Base-by-base conservation (phyloP, 2,797 vertebrate genomes). In the Megaceryle alcyon region DNA sequence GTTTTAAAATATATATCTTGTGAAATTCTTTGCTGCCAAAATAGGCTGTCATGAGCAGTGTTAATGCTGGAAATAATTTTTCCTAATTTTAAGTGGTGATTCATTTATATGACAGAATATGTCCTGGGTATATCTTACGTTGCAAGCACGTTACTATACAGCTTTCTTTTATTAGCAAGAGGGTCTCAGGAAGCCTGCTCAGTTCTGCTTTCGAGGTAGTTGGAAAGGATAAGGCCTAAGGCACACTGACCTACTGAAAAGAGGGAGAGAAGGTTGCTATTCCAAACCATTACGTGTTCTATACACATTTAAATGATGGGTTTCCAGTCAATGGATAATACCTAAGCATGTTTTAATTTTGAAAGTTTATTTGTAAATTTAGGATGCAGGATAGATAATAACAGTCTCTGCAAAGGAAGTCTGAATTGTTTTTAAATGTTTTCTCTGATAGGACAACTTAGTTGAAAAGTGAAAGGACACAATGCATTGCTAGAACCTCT, bases 1-100 rank as follows among this genome's bases (percentile, higher is more conserved):
- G 77, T 57, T 95, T 95, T 94, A 66, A 91, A 85, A 91, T 72
- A 93, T 44, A 26, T 82, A 68, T 78, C 46, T 72, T 88, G n/a
- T 33, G 60, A 22, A 20, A 2, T 82, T 76, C 75, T 93, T 68
- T 48, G 2, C 86, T 95, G 88, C 71, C 54, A 91, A 86, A 94
- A 92, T 71, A 83, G 53, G 78, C 54, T 88, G 35, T 66, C 85
- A 72, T 37, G 41, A 92, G 51, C 35, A 79, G 44, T 63, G 43
- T 56, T 96, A 91, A 87, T 70, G 53, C 28, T 73, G 59, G 35
- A 92, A 94, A 88, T 72, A 94, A 9, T 76, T 92, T 88, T 91
- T 84, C 23, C 43, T 69, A 37, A 68, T 92, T 91, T 93, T 77
- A 91, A 88, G 37, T 57, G 28, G 61, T 75, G 73, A 94, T 88